phyloP scores from a whole-genome alignment of 92 coral and sea anemone species.

The Galaxea fascicularis region DNA sequence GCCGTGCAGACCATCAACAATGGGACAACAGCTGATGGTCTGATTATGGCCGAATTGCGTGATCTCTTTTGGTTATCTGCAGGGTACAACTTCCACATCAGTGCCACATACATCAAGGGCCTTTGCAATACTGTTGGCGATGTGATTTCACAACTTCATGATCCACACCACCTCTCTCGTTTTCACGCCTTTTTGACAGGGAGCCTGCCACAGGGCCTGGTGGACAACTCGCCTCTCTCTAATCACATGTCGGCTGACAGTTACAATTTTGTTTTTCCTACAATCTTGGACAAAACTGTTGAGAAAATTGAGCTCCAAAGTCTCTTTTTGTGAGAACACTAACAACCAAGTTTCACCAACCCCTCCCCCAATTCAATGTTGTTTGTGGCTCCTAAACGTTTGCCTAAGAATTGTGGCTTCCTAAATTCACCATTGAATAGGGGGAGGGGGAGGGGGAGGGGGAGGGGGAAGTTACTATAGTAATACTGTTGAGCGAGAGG shows the following conservation, averaged over 20 bases:
- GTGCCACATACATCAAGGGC: conserved; percentile 37
- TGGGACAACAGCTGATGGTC: conserved; percentile 33
- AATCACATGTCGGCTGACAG: neutral
- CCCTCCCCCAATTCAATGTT: neutral
- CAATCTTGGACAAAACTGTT: too few species aligned
- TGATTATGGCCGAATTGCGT: conserved; percentile 43
- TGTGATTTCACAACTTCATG: neutral
- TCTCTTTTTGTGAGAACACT: too few species aligned
- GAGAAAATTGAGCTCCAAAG: too few species aligned
- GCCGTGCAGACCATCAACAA: conserved; percentile 56
- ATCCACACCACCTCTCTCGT: neutral
- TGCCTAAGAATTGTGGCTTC: too few species aligned
- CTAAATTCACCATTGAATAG: too few species aligned
- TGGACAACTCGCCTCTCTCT: neutral
- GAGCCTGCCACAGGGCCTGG: neutral
- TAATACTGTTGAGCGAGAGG: too few species aligned
- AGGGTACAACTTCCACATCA: conserved; percentile 18
- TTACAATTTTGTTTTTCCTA: conserved; percentile 19
- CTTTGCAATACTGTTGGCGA: neutral
- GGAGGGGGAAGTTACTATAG: too few species aligned
- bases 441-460: too few species aligned
- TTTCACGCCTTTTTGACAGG: neutral
- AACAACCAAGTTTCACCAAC: neutral
- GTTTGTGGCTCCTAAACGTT: too few species aligned
- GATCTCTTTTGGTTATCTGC: conserved; percentile 52